phyloP scores from a whole-genome alignment of 1,140 invertebrate species.

The Atta cephalotes region DNA sequence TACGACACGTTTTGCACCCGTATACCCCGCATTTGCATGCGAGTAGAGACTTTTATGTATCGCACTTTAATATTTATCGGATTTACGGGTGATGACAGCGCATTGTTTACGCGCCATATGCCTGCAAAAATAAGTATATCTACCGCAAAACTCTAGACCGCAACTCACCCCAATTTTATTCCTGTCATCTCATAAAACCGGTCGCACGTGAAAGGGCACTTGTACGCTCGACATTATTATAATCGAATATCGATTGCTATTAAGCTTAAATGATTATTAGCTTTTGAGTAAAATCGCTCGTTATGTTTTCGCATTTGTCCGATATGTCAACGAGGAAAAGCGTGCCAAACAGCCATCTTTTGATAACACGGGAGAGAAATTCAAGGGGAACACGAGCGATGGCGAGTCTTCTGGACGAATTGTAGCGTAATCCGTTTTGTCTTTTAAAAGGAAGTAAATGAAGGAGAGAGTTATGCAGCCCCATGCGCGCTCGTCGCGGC shows the following conservation, averaged over 20 bases:
- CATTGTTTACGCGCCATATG: conserved; percentile 47
- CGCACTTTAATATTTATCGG: conserved; percentile 53
- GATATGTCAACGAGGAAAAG: neutral
- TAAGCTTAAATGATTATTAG: conserved; percentile 27
- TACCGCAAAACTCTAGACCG: conserved; percentile 22
- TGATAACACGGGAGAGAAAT: neutral
- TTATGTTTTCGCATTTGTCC: neutral
- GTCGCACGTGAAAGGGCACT: conserved; percentile 8
- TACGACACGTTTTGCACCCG: conserved; percentile 30
- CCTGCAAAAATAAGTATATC: conserved; percentile 49
- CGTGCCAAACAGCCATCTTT: neutral
- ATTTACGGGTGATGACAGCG: conserved; percentile 46
- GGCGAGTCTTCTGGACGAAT: conserved; percentile 64
- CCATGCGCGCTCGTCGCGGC: conserved; percentile 10
- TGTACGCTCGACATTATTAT: conserved; percentile 34
- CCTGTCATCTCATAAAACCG: conserved; percentile 17
- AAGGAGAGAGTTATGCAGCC: conserved; percentile 26
- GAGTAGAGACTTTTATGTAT: conserved; percentile 51
- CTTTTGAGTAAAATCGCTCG: conserved; percentile 13
- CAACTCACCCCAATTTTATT: conserved; percentile 20
- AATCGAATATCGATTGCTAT: conserved; percentile 44
- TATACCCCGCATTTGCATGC: conserved; percentile 34
- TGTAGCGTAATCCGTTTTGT: conserved; percentile 57
- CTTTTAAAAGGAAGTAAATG: neutral
- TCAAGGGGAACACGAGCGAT: neutral